A percentile compares a stretch with the other conserved stretches of the same genome.
Conservation (phyloP, 2,113 vertebrate genomes). For the Cottus gobio region DNA sequence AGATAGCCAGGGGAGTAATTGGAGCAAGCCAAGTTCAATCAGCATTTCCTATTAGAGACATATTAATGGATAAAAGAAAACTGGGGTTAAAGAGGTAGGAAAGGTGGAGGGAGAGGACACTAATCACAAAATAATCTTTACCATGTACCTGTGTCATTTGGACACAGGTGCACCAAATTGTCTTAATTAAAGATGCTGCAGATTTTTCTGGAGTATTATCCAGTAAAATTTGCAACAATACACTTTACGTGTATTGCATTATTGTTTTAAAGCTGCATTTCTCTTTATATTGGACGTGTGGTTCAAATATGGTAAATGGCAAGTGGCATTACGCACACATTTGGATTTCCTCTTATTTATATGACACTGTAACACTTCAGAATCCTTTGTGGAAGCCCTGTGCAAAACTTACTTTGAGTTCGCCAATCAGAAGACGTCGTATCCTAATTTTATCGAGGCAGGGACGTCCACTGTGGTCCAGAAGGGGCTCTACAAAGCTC, state of each 20-base stretch:
- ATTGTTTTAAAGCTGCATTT: background rate
- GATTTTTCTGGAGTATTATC: background rate
- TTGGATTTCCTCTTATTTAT: background rate
- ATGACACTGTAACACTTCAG: background rate
- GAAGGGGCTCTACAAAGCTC: constrained; percentile 32
- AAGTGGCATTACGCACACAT: background rate
- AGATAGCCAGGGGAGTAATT: constrained; percentile 1
- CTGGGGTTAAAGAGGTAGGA: background rate
- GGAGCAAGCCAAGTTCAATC: constrained; percentile 21
- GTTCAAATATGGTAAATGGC: background rate
- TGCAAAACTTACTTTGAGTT: background rate
- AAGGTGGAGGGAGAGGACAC: constrained; percentile 4
- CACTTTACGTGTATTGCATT: background rate
- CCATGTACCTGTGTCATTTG: background rate
- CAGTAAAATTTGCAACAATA: background rate
- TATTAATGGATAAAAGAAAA: constrained; percentile 23
- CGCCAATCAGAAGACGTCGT: background rate
- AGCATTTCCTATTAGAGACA: constrained; percentile 30
- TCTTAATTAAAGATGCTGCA: background rate
- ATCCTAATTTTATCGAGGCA: background rate
- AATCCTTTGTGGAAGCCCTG: background rate
- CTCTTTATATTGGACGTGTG: background rate
- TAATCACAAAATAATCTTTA: constrained; percentile 21
- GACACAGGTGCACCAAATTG: background rate
- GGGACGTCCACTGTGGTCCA: constrained; percentile 1